A percentile compares a stretch with the other conserved stretches of the same genome.
These are phyloP conservation scores for Anoplopoma fimbria DNA, from an alignment of 2,113 vertebrate species.

Conservation along the genomic window DNA sequence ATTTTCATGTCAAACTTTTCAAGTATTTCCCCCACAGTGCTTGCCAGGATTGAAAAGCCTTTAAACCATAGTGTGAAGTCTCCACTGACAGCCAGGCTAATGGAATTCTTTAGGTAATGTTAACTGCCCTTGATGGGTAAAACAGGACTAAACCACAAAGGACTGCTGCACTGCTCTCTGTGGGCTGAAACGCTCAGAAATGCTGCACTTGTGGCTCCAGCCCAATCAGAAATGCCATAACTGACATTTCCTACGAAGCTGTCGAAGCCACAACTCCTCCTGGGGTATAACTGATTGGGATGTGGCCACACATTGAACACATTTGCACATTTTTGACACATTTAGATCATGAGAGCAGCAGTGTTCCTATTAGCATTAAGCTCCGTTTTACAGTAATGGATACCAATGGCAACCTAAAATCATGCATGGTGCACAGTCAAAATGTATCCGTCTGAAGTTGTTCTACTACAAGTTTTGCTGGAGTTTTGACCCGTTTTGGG, in stretches of 20 bases:
- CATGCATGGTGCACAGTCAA: neutral
- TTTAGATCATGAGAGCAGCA: neutral
- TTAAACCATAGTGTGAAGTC: neutral
- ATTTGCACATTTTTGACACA: neutral
- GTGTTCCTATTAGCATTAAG: neutral
- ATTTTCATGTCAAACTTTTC: neutral
- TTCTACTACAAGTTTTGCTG: neutral
- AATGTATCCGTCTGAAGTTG: neutral
- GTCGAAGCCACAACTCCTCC: neutral
- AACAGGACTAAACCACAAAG: conserved; percentile 24
- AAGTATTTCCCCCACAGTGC: neutral
- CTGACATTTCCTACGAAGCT: conserved; percentile 5
- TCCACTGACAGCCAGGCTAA: conserved; percentile 23
- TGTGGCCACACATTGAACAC: neutral
- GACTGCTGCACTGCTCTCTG: conserved; percentile 5
- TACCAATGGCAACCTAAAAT: neutral
- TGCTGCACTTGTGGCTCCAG: neutral
- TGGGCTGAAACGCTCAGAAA: neutral
- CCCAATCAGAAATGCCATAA: neutral
- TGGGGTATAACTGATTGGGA: neutral
- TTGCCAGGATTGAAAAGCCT: conserved; percentile 9
- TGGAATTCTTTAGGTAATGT: conserved; percentile 15
- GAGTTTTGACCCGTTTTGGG: neutral
- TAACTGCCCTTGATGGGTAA: conserved; percentile 21
- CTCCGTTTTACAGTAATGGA: neutral